Evolutionary conservation across 1,140 invertebrate species (phyloP), one percentile per base, ranked within the genome.

Genomic region (Acromyrmex charruanus): DNA sequence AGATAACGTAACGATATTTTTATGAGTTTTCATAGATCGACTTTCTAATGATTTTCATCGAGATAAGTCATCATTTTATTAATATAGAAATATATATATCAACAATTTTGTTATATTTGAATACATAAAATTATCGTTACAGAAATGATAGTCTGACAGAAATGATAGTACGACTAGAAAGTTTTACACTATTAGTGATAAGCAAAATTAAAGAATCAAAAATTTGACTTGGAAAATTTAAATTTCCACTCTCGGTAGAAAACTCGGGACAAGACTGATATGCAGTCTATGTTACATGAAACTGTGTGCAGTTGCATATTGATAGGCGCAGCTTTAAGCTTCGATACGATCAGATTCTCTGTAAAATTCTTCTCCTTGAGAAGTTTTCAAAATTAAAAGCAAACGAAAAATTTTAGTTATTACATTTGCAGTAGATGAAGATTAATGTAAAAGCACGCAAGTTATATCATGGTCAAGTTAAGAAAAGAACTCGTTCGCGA

Each of bases 221-320:
- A 49, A 49, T 68, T 66, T 55, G 39, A 44, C 9, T 44, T 44
- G 3, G 14, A 51, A 51, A 51, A 51, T 51, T 51, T 9, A 44
- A 44, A 10, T 44, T 51, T 51, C 14, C 9, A 16, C 16, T 9
- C 25, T n/a, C 10, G 53, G 0, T 12, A 14, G 18, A 39, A 61
- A 63, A 35, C 2, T 10, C 31, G 28, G 14, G 6, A 35, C 21
- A 4, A 39, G 4, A 0, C 4, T 14, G 53, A 44, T 6, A 44
- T 28, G 31, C 21, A 21, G 0, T n/a, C 16, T 12, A 35, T 18
- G 6, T 81, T 82, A 61, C 39, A 31, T 4, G 25, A 7, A 25
- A 35, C 0, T 49, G 6, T 49, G 21, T 51, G 18, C 10, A 12
- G n/a, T 75, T 63, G 80, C 80, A 84, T 74, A 84, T 75, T n/a